These are phyloP conservation scores for Peromyscus nudipes DNA, from an alignment of 2,797 vertebrate species.

Conservation along the genomic window DNA sequence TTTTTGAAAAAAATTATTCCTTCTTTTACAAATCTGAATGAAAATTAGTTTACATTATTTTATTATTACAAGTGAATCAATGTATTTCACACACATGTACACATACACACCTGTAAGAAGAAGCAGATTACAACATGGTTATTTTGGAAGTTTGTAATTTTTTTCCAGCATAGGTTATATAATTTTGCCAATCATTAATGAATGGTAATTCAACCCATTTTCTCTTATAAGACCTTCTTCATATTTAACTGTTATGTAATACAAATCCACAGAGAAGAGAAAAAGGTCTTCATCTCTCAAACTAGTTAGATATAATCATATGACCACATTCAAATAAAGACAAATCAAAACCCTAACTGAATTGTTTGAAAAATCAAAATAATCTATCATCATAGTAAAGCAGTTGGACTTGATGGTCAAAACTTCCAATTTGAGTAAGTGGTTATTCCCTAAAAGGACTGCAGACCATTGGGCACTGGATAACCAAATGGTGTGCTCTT, in stretches of 20 bases:
- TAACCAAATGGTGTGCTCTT: neutral
- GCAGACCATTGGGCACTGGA: neutral
- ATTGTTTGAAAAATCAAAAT: neutral
- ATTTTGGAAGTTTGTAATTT: neutral
- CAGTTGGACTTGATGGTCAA: neutral
- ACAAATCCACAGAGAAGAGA: neutral
- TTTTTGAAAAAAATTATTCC: neutral
- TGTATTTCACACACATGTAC: neutral
- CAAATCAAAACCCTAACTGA: constrained; percentile 1
- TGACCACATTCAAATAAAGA: neutral
- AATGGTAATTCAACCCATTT: neutral
- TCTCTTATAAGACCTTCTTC: neutral
- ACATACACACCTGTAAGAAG: neutral
- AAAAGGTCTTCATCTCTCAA: neutral
- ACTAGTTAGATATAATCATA: neutral
- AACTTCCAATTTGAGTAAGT: neutral
- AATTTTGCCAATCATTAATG: neutral
- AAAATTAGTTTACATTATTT: neutral
- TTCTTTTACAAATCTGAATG: neutral
- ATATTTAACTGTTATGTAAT: neutral
- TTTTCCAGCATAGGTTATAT: neutral
- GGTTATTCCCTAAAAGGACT: neutral
- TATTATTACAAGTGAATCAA: neutral
- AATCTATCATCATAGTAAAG: neutral
- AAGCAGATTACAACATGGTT: neutral